These are phyloP conservation scores for Paelopatides confundens DNA, from an alignment of 53 echinoderm and acorn worm species.

Conservation along the genomic window DNA sequence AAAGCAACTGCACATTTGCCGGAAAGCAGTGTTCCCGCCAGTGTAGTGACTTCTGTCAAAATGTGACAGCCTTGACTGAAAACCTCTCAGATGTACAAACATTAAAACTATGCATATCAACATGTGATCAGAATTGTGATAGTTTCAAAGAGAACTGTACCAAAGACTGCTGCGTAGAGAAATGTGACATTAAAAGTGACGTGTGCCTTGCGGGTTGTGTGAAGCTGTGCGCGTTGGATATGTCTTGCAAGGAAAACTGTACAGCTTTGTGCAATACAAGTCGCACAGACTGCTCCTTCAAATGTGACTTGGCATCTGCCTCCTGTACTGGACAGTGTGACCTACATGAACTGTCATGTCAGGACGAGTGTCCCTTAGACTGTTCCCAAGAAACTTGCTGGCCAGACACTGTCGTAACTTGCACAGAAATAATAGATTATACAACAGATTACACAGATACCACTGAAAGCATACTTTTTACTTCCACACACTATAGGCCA, in stretches of 20 bases:
- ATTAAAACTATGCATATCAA: neutral
- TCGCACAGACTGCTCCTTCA: conserved; percentile 12
- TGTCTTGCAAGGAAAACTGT: neutral
- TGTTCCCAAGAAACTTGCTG: neutral
- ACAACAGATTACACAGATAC: neutral
- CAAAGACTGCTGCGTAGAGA: neutral
- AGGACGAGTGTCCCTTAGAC: conserved; percentile 24
- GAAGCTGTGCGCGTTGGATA: neutral
- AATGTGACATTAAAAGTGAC: neutral
- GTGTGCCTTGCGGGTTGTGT: neutral
- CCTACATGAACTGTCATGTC: conserved; percentile 37
- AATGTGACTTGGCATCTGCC: conserved; percentile 43
- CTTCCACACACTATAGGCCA: too few species aligned
- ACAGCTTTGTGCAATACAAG: neutral
- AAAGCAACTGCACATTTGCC: conserved; percentile 43
- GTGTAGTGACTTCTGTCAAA: conserved; percentile 1
- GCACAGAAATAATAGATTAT: neutral
- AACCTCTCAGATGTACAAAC: neutral
- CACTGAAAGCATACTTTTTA: neutral
- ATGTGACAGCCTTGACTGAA: neutral
- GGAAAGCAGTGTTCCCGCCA: conserved; percentile 39
- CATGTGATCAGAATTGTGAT: neutral
- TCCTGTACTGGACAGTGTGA: conserved; percentile 58
- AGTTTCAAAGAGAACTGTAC: neutral
- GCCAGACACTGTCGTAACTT: neutral